These are phyloP conservation scores for Podarcis muralis DNA, from an alignment of 2,113 vertebrate species.

Conservation along the genomic window DNA sequence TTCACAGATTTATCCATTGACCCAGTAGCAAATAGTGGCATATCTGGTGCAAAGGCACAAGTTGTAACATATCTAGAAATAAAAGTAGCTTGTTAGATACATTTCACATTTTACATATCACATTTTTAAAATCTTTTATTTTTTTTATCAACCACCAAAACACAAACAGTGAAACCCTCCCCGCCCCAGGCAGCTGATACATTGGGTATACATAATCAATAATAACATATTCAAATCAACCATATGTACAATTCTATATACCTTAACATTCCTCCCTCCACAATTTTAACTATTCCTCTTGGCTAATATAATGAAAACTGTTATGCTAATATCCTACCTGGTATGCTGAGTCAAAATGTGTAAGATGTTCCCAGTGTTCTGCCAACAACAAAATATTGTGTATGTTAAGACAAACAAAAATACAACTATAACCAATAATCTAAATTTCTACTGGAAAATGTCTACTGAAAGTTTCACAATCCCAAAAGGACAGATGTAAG, in stretches of 20 bases:
- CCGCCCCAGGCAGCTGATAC: no score
- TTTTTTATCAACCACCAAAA: no score
- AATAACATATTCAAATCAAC: no score
- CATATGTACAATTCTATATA: no score
- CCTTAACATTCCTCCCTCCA: no score
- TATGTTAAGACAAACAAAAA: slow-evolving; percentile 18
- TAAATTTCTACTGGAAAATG: background rate
- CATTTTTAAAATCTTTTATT: no score
- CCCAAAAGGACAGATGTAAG: background rate
- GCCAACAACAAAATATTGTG: slow-evolving; percentile 55
- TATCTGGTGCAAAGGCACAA: slow-evolving; percentile 84
- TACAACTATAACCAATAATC: background rate
- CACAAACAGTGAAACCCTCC: no score
- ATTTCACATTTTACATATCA: slow-evolving; percentile 23
- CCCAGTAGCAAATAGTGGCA: slow-evolving; percentile 87
- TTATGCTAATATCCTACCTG: slow-evolving; percentile 75
- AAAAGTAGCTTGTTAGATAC: slow-evolving; percentile 32
- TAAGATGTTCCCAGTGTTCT: slow-evolving; percentile 81
- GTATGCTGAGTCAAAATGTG: slow-evolving; percentile 84
- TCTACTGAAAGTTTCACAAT: background rate
- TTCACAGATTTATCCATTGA: slow-evolving; percentile 92
- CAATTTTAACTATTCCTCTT: background rate
- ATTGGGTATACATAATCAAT: no score
- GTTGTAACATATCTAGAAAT: slow-evolving; percentile 87
- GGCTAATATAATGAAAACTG: slow-evolving; percentile 25